Evolutionary conservation across 2,888 invertebrate species (phyloP).

Genomic region (Latrodectus elegans): DNA sequence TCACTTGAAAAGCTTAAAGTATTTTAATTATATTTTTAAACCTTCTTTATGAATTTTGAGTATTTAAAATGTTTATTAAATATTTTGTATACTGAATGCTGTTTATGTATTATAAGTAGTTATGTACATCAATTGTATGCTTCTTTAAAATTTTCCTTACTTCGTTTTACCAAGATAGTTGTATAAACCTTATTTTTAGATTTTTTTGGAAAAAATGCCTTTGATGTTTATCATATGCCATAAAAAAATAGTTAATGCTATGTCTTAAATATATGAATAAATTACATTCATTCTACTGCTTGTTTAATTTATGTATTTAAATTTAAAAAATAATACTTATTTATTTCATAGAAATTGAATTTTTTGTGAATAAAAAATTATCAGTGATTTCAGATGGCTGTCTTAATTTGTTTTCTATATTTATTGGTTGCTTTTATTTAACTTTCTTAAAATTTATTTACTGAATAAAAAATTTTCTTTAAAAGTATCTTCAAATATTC

Average conservation of each 20-base stretch:
- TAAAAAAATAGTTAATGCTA: conserved; percentile 1
- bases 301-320: conserved; percentile 22
- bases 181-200: background rate
- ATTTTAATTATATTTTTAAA: background rate
- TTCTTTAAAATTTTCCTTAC: background rate
- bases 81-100: background rate
- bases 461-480: too few relatives aligned
- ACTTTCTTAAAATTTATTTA: too few relatives aligned
- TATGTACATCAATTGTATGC: background rate
- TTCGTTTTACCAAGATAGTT: background rate
- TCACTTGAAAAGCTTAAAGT: background rate
- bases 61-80: background rate
- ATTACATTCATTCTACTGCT: background rate
- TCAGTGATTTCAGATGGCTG: conserved; percentile 3
- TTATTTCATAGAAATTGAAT: conserved; percentile 34
- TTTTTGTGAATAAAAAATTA: conserved; percentile 34
- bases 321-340: conserved; percentile 19
- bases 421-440: conserved; percentile 17
- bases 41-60: background rate
- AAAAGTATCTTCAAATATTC: too few relatives aligned
- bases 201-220: background rate
- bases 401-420: conserved; percentile 24
- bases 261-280: background rate
- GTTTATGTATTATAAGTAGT: background rate
- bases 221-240: background rate